Percentiles rank a stretch among this genome's conserved stretches.
These are phyloP conservation scores for Piprites chloris DNA, from an alignment of 2,113 vertebrate species.

Conservation along the genomic window DNA sequence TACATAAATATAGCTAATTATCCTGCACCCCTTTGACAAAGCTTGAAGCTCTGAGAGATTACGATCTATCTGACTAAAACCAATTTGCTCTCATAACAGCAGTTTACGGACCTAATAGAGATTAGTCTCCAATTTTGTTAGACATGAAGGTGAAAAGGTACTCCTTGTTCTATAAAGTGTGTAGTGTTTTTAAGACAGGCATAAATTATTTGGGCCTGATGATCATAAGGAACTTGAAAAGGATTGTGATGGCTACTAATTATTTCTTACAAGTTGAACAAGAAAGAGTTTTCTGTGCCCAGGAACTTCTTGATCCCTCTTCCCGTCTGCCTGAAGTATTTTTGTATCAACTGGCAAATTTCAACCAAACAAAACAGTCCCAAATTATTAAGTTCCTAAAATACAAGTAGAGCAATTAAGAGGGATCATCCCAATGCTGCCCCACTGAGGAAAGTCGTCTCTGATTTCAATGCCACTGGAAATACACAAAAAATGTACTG, in stretches of 20 bases:
- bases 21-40: not conserved
- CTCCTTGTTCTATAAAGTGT: not conserved
- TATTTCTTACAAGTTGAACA: not conserved
- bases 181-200: not conserved
- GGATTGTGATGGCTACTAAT: not conserved
- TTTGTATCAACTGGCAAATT: not conserved
- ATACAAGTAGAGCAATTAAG: not conserved
- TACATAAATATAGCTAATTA: not conserved
- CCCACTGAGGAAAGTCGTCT: not conserved
- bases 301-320: not conserved
- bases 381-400: not conserved
- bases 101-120: not conserved
- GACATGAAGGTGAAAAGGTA: not conserved
- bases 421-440: not conserved
- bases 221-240: no score
- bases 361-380: not conserved
- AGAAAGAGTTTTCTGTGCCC: not conserved
- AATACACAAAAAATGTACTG: not conserved
- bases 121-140: not conserved
- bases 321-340: not conserved
- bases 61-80: not conserved
- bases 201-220: no score
- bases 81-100: not conserved
- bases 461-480: not conserved
- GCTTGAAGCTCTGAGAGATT: not conserved